Evolutionary conservation across 2,888 invertebrate genomes (phyloP).

Genomic region (Xanthorhoe spadicearia): DNA sequence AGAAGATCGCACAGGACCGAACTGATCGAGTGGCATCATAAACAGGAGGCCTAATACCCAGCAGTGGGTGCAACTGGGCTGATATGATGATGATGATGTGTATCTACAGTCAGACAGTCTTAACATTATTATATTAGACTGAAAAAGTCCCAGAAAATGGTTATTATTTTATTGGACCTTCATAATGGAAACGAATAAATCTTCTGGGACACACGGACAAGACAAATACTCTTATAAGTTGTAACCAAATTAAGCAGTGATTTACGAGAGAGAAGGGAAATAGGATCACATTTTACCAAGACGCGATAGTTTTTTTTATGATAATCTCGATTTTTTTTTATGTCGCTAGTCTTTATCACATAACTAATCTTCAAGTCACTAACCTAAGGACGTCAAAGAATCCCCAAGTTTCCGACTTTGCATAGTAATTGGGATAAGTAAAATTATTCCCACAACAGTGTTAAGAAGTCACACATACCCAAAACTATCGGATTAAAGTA

Average conservation of each 20-base stretch:
- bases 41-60: no score
- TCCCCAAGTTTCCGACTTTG: no score
- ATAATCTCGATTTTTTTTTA: no score
- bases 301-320: no score
- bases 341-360: no score
- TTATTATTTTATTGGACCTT: not conserved
- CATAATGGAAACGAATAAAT: slow-evolving; percentile 2
- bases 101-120: not conserved
- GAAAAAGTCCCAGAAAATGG: not conserved
- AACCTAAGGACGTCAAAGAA: no score
- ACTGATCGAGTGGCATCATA: no score
- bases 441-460: slow-evolving; percentile 5
- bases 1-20: no score
- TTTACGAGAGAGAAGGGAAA: no score
- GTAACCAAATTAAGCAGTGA: not conserved
- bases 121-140: not conserved
- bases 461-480: slow-evolving; percentile 26
- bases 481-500: slow-evolving; percentile 41
- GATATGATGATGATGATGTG: no score
- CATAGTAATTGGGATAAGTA: slow-evolving; percentile 1
- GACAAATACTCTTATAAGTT: not conserved
- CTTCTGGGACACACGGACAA: not conserved
- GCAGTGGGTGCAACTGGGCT: no score
- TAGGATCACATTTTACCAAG: no score
- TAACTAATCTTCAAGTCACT: not conserved